Base-by-base conservation (phyloP, 1,140 invertebrate genomes). In the Microplitis demolitor region DNA sequence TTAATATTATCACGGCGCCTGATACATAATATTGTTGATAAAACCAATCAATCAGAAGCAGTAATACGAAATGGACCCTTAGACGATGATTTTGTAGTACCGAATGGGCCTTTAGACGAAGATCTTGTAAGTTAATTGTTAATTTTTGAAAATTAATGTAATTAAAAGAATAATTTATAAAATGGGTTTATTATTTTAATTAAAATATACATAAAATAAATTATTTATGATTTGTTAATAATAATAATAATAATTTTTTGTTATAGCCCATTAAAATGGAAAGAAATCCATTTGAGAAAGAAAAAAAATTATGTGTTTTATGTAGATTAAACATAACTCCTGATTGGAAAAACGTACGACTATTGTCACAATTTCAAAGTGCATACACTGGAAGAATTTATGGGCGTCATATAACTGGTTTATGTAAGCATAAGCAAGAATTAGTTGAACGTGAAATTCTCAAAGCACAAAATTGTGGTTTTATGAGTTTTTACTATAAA, bases 311-410 rank as follows among this genome's bases (percentile, higher is more conserved):
- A 78, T 99, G 97, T 80, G 91, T 98, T 75, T 85, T 99, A n/a
- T 99, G 97, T 85, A 91, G 93, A 86, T 87, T 94, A 71, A 90
- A 95, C 34, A 92, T 99, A 61, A 86, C 88, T 9, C 92, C 95
- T 0, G 91, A 98, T 87, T 99, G 97, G 80, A 99, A 98, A 85
- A 99, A 99, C 87, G 90, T 93, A 0, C 91, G 93, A 68, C 84
- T 99, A 4, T 83, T 99, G 2, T 97, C 96, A 13, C 98, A 99
- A 83, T 99, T 99, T 87, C 93, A 98, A 81, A 98, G 97, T 56
- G 92, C 94, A 0, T 96, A 94, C 78, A 98, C 97, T 9, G 97
- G 97, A 8, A 89, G 91, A 76, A 91, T 98, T 69, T 99, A 98
- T 86, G 94, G 94, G 0, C 89, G 92, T 75, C 94, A 98, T 78